Evolutionary conservation across 1,140 invertebrate species (phyloP).

Genomic region (Ridgeia piscesae): DNA sequence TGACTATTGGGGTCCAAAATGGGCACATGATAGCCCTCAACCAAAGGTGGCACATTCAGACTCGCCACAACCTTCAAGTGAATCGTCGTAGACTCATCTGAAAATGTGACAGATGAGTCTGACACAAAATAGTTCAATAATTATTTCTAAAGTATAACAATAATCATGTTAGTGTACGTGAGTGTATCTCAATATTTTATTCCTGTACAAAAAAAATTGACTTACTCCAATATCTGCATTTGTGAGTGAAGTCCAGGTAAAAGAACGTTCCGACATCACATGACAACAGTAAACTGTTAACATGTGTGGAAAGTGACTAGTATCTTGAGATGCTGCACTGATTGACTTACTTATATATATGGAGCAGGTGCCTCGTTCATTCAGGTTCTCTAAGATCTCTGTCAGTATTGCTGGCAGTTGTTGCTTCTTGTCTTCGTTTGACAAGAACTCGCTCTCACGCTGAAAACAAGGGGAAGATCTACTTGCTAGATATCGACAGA

Average conservation of each 20-base stretch:
- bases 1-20: slow-evolving; percentile 68
- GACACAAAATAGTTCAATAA: too few relatives aligned
- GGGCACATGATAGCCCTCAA: slow-evolving; percentile 88
- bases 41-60: slow-evolving; percentile 67
- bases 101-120: too few relatives aligned
- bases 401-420: slow-evolving; percentile 74
- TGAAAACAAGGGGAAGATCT: slow-evolving; percentile 30
- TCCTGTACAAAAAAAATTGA: too few relatives aligned
- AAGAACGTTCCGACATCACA: too few relatives aligned
- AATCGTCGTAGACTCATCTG: slow-evolving; percentile 59
- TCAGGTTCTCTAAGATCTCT: slow-evolving; percentile 77
- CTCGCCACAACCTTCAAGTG: slow-evolving; percentile 57
- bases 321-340: not conserved
- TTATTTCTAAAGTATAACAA: too few relatives aligned
- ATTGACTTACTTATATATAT: slow-evolving; percentile 67
- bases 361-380: slow-evolving; percentile 72
- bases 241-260: too few relatives aligned
- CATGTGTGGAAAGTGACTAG: too few relatives aligned
- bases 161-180: too few relatives aligned
- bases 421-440: slow-evolving; percentile 63
- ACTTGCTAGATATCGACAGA: not conserved
- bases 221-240: too few relatives aligned
- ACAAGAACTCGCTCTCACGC: slow-evolving; percentile 68
- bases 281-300: too few relatives aligned
- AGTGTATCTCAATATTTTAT: too few relatives aligned